Base-by-base conservation (phyloP, 1,140 invertebrate genomes). In the Zophobas morio region DNA sequence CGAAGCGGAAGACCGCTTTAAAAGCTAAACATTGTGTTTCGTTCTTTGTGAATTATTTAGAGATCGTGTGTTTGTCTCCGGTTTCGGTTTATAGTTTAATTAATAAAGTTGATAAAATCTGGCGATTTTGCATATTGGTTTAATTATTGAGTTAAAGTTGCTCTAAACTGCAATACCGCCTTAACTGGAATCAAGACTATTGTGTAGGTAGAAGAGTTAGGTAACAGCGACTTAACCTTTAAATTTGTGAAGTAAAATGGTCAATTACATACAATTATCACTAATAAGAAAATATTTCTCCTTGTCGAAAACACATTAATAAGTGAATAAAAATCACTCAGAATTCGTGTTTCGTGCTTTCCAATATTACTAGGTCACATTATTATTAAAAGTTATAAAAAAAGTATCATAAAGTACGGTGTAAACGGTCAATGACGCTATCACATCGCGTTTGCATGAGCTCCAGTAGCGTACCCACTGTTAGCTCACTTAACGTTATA, bases 131-230 rank as follows among this genome's bases (percentile, higher is more conserved):
- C 42, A 46, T 46, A 46, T 46, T 46, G 20, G 20, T 20, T 20
- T 20, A 20, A 20, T 20, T 20, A 20, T 20, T 20, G 20, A 20
- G 20, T 20, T 20, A 20, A 20, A 20, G 20, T 20, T 20, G 20
- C 20, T 20, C 20, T 20, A 20, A 20, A 42, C 60, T 66, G 39
- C 60, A 66, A 36, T 66, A 20, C 35, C 6, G 8, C 60, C 60
- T 66, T 36, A 66, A 66, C n/a, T 33, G 56, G 60, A 66, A 66
- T 66, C 60, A 66, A 66, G 60, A 66, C n/a, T 39, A 66, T 66
- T 66, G 60, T 66, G 60, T 66, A 66, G 60, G 60, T 66, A 66
- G 60, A 66, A 66, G 6, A 66, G 37, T 66, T 66, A 40, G 60
- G 35, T 42, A 66, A 66, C 39, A 63, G 6, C 36, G 3, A 42